Conservation (phyloP, 92 coral and sea anemone genomes). For the Ricordea florida region DNA sequence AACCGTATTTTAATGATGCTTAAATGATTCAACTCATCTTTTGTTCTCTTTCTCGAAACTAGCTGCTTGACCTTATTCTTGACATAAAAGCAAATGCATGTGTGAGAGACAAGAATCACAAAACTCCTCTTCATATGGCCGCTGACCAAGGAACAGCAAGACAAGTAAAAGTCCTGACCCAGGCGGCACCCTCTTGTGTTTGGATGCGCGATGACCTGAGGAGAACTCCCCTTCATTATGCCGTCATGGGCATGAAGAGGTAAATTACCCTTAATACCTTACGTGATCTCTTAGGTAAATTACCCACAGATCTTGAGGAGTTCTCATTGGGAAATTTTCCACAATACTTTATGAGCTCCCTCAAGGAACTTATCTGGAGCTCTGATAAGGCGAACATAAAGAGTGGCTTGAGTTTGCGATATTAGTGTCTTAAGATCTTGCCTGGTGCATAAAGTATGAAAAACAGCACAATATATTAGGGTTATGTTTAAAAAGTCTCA, state of each 20-base stretch:
- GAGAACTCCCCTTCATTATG: constrained; percentile 80
- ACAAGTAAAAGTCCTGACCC: constrained; percentile 60
- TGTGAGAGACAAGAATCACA: constrained; percentile 57
- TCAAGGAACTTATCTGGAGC: no score
- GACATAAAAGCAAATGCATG: constrained; percentile 27
- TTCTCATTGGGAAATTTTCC: no score
- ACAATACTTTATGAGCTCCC: no score
- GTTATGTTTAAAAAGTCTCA: no score
- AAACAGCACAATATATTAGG: no score
- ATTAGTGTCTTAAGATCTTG: no score
- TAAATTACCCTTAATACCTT: not conserved
- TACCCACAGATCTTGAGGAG: no score
- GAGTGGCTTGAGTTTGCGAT: no score
- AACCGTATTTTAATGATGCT: no score
- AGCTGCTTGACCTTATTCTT: constrained; percentile 14
- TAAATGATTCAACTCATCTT: no score
- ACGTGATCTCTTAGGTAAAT: not conserved
- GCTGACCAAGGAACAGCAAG: constrained; percentile 68
- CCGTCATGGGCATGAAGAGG: constrained; percentile 75
- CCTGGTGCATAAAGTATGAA: no score
- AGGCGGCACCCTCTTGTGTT: constrained; percentile 69
- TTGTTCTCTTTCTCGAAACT: not conserved
- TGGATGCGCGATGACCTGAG: constrained; percentile 70
- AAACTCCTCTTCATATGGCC: constrained; percentile 80
- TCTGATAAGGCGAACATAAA: no score